Base-by-base conservation (phyloP, 2,888 invertebrate species). In the Cataglyphis albicans region DNA sequence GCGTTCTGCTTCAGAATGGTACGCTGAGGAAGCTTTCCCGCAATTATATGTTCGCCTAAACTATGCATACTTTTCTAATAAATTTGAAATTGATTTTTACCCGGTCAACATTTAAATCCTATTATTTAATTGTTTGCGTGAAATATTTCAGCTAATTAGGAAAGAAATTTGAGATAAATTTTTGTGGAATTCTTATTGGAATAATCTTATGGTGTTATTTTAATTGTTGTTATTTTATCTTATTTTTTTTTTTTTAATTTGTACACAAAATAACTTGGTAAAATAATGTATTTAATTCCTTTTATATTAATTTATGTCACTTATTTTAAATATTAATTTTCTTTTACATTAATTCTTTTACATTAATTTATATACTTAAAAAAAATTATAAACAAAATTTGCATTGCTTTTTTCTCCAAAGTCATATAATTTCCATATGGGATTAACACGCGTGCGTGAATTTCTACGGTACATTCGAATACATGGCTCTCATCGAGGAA, bases 401-500 rank as follows among this genome's bases (percentile, higher is more conserved):
- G 12, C 15, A 5, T 41, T 48, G 10, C n/a, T 12, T 3, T 63
- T 48, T 29, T n/a, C 41, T 21, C 3, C 3, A 7, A 15, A 55
- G 5, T 38, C 12, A 10, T 12, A 18, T 25, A 18, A 63, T 64
- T 75, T n/a, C 7, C 38, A 21, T 9, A 7, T 15, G 6, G 38
- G n/a, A 64, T 38, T 55, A 38, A 12, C 21, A 41, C 18, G 48
- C 32, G n/a, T 44, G 72, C 44, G 25, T 70, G 64, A 57, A 35
- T 82, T 72, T 57, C 61, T n/a, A 75, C 64, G 81, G 84, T 78
- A 84, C 81, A 55, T 61, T 84, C 88, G 84, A 84, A 90, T 86
- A 90, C 83, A 91, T 91, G 91, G 92, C 90, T 91, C 91, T 89
- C 91, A 55, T 84, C 83, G 87, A 78, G 84, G 82, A 70, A 78